These are phyloP conservation scores for Pao palembangensis DNA, from an alignment of 2,113 vertebrate species.

Conservation along the genomic window DNA sequence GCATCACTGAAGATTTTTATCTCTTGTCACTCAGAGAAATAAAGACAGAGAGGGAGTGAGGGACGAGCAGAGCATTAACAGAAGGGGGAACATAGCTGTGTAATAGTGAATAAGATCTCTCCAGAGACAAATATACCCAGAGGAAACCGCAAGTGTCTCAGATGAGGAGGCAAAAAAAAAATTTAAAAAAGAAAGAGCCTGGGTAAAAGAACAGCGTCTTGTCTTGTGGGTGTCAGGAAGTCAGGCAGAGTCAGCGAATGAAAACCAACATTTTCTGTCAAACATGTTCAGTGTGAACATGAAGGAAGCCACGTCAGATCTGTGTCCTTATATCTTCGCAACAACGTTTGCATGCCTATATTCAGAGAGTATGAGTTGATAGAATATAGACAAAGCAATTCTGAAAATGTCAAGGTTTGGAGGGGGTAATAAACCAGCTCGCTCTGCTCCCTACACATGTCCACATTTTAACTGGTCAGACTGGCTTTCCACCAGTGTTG, in stretches of 20 bases:
- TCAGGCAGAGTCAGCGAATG: slow-evolving; percentile 7
- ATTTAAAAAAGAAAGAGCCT: slow-evolving; percentile 18
- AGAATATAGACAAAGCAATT: too few species aligned
- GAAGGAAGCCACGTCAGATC: neutral
- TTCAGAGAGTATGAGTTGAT: too few species aligned
- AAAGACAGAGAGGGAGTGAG: slow-evolving; percentile 7
- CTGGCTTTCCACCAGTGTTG: too few species aligned
- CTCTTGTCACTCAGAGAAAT: slow-evolving; percentile 30
- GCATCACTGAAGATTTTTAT: slow-evolving; percentile 36
- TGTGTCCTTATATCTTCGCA: too few species aligned
- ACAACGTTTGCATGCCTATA: too few species aligned
- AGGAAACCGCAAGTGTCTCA: slow-evolving; percentile 25
- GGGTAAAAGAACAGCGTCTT: slow-evolving; percentile 19
- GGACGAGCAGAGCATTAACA: slow-evolving; percentile 9
- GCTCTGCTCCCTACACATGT: too few species aligned
- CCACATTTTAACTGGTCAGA: too few species aligned
- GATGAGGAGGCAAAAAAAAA: slow-evolving; percentile 31
- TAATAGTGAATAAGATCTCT: slow-evolving; percentile 15
- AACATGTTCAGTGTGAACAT: slow-evolving; percentile 9
- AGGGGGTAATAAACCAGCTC: too few species aligned
- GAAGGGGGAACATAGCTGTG: neutral
- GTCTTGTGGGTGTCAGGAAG: neutral
- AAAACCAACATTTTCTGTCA: slow-evolving; percentile 22
- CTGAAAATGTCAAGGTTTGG: too few species aligned
- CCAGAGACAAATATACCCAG: slow-evolving; percentile 19